phyloP scores from a whole-genome alignment of 2,113 vertebrate species.

The Marcusenius ussheri region DNA sequence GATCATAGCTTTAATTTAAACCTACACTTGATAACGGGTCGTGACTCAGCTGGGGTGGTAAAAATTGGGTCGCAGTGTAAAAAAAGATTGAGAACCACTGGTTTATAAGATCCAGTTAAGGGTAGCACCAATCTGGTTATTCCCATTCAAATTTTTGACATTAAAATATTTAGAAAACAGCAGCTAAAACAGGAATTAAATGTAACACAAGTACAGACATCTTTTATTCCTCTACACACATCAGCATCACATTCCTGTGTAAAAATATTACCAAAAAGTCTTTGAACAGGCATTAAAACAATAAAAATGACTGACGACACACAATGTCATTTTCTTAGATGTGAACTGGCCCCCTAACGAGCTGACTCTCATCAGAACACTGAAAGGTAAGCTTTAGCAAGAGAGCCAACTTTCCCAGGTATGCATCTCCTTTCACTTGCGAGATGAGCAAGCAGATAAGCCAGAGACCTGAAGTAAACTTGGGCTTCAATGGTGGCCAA shows the following conservation, averaged over 20 bases:
- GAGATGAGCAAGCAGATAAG: not conserved
- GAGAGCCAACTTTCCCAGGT: not conserved
- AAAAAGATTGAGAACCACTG: not conserved
- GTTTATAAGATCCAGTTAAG: not conserved
- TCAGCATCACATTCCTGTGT: slow-evolving; percentile 13
- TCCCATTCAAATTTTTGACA: not conserved
- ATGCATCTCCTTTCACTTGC: not conserved
- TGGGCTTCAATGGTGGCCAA: not conserved
- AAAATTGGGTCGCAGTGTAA: too few species aligned
- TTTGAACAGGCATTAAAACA: slow-evolving; percentile 11
- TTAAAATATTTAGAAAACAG: not conserved
- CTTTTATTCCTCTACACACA: slow-evolving; percentile 21
- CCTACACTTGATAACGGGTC: too few species aligned
- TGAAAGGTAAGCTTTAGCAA: not conserved
- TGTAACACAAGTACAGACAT: slow-evolving; percentile 6
- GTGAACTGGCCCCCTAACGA: too few species aligned
- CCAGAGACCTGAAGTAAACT: not conserved
- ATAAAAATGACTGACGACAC: slow-evolving; percentile 13
- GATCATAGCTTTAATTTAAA: too few species aligned
- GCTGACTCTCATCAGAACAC: not conserved
- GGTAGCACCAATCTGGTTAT: not conserved
- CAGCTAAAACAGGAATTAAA: not conserved
- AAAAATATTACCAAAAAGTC: slow-evolving; percentile 20
- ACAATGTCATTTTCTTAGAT: not conserved
- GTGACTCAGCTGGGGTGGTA: too few species aligned